These are phyloP conservation scores for Eupithecia tripunctaria DNA, from an alignment of 2,888 invertebrate genomes.

Conservation along the genomic window DNA sequence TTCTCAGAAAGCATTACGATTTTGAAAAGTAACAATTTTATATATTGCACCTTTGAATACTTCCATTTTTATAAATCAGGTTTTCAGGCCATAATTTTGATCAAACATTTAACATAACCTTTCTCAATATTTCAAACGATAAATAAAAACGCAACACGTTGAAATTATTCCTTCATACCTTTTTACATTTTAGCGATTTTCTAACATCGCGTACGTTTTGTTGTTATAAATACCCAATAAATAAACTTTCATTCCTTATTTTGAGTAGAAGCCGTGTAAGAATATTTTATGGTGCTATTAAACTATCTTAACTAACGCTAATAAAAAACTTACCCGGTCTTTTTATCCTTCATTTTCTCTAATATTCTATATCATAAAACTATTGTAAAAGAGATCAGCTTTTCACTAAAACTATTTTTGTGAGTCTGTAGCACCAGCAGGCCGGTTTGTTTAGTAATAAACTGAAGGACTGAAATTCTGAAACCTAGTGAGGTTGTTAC, in stretches of 20 bases:
- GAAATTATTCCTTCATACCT: background rate
- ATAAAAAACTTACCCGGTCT: slow-evolving; percentile 57
- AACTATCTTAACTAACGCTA: background rate
- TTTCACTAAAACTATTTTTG: slow-evolving; percentile 48
- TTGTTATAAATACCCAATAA: background rate
- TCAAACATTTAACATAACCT: background rate
- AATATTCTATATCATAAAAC: slow-evolving; percentile 43
- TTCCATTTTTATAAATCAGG: background rate
- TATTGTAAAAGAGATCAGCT: slow-evolving; percentile 40
- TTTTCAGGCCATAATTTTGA: background rate
- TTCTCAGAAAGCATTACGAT: background rate
- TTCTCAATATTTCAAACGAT: background rate
- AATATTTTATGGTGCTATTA: background rate
- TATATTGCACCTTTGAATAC: background rate
- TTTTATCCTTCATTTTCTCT: slow-evolving; percentile 65
- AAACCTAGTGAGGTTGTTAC: slow-evolving; percentile 51
- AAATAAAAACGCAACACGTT: slow-evolving; percentile 1
- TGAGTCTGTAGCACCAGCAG: slow-evolving; percentile 46
- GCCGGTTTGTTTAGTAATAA: slow-evolving; percentile 51
- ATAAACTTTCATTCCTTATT: background rate
- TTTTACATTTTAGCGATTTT: background rate
- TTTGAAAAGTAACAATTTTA: background rate
- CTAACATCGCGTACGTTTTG: background rate
- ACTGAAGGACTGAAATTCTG: slow-evolving; percentile 36
- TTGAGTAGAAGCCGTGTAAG: background rate